phyloP scores from a whole-genome alignment of 2,888 invertebrate species.

The Nowickia ferox region DNA sequence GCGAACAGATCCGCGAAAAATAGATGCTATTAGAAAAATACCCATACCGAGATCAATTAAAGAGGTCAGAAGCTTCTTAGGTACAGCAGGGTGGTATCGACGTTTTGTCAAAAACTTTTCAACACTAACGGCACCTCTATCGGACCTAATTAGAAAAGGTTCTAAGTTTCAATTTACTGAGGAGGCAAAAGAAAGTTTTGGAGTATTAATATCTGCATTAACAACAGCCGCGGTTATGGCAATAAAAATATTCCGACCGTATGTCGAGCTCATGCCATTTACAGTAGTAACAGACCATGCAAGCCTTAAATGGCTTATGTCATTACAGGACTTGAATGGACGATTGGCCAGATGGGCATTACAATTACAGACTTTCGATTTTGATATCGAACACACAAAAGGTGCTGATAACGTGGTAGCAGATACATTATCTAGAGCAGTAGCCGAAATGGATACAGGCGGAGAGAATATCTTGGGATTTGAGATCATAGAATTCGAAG shows the following conservation, averaged over 20 bases:
- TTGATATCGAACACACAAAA: not conserved
- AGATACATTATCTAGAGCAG: not conserved
- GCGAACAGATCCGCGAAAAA: not conserved
- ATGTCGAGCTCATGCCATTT: too few relatives aligned
- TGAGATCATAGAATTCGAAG: not conserved
- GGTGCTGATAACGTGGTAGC: not conserved
- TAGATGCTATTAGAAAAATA: not conserved
- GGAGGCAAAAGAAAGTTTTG: not conserved
- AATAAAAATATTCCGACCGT: not conserved
- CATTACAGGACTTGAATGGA: not conserved
- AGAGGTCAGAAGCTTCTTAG: not conserved
- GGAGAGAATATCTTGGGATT: too few relatives aligned
- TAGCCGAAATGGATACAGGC: not conserved
- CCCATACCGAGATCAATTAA: not conserved
- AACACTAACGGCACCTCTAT: too few relatives aligned
- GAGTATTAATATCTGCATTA: not conserved
- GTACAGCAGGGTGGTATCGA: not conserved
- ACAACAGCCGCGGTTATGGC: not conserved
- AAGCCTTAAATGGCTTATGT: not conserved
- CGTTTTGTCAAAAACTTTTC: too few relatives aligned
- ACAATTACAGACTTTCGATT: not conserved
- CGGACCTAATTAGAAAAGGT: too few relatives aligned
- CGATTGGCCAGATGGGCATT: not conserved
- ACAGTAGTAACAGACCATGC: too few relatives aligned
- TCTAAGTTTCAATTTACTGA: too few relatives aligned